Base-by-base conservation (phyloP, 2,797 vertebrate genomes). In the Betta splendens region DNA sequence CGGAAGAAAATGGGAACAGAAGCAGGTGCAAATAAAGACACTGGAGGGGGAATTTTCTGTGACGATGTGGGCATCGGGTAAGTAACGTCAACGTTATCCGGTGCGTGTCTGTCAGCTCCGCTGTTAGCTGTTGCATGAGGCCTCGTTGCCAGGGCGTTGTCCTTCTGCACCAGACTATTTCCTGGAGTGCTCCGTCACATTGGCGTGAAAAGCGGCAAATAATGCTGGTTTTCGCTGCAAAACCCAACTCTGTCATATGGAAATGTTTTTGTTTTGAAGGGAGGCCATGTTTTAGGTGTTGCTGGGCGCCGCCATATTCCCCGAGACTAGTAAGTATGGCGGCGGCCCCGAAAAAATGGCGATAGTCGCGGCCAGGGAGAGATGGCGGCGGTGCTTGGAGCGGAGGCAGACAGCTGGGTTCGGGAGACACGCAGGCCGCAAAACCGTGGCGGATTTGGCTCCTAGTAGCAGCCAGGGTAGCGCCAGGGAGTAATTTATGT, bases 221-320 rank as follows among this genome's bases (percentile, higher is more conserved):
- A 36, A 16, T 16, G 70, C 61, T 9, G 1, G 42, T 69, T 85
- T 60, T 77, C 49, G 43, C 40, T 23, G 17, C 46, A 15, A 61
- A 79, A 42, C 58, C 22, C 15, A 15, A 3, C 53, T 40, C 38
- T 54, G 28, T 75, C 84, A 63, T 66, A 48, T 47, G 31, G 74
- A 87, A 86, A 83, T 94, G 96, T 96, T 95, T 91, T 96, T 96
- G 95, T 97, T 96, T 96, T 97, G 95, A 95, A 94, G 89, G 95
- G 96, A 95, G 91, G 96, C 96, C 97, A 98, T 97, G 95, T 98
- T 97, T 93, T 93, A 93, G 89, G 93, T 93, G 94, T 94, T 89
- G 91, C 92, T 97, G 97, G 97, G 97, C 97, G 97, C 97, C 97
- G 97, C 96, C 97, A 98, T 98, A 93, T 98, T 98, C 96, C 94